Evolutionary conservation across 2,113 vertebrate genomes (phyloP), one percentile per base, ranked within the genome.

Genomic region (Spheniscus mendiculus): DNA sequence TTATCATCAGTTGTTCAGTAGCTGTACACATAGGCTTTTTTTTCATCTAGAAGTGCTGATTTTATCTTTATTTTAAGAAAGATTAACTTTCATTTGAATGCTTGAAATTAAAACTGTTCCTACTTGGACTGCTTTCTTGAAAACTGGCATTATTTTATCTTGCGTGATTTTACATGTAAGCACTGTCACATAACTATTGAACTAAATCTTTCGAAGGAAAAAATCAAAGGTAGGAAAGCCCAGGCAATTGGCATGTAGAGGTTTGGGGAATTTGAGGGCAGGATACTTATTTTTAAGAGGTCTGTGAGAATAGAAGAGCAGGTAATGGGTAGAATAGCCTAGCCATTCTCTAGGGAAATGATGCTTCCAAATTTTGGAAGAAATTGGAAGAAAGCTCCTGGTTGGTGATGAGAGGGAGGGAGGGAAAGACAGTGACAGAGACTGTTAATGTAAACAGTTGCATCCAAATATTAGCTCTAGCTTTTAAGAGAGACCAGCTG

Each of bases 1-100:
- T 97, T 97, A 97, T 52, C 90, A 91, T 89, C 94, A 81, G 95
- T 96, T 97, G 96, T 97, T 93, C 71, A 40, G 87, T 89, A 66
- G 67, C 73, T 89, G 71, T 85, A 59, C 85, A 72, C 27, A 92
- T 19, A 30, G 23, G 14, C 42, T n/a, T n/a, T 26, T 89, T 74
- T 79, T 74, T 73, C 67, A 93, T 95, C 73, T 44, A 63, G 81
- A 93, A 97, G 67, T 96, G 94, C 93, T 97, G 94, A 97, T 96
- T 96, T 97, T 85, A 79, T 96, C 80, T 97, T 81, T 95, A 89
- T 97, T 97, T 97, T 91, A 50, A 83, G 78, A 83, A 93, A 92
- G 65, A 89, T 91, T 59, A 82, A 34, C 73, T 72, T 65, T 29
- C 29, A 69, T 92, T 84, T 91, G 73, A 87, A 93, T 87, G 70